Conservation (phyloP, 2,888 invertebrate species). For the Loripinus fragilis region DNA sequence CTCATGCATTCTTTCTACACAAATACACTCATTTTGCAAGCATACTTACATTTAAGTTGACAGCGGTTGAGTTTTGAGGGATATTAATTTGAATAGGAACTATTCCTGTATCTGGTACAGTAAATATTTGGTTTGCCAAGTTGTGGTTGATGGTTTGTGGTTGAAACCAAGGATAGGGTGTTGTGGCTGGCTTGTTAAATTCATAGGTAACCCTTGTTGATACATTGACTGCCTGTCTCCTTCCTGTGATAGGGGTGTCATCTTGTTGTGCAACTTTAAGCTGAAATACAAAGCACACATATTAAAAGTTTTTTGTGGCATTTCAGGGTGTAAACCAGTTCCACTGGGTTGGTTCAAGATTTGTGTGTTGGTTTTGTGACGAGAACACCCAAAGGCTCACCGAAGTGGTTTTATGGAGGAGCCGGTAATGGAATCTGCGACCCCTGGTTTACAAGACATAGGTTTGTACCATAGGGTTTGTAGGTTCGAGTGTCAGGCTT, state of each 20-base stretch:
- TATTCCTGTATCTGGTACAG: conserved; percentile 68
- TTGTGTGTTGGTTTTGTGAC: no score
- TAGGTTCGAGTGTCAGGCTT: no score
- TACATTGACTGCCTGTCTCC: conserved; percentile 49
- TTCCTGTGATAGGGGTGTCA: conserved; percentile 70
- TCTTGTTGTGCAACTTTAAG: conserved; percentile 78
- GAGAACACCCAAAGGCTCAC: no score
- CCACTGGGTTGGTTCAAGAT: no score
- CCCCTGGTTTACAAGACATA: no score
- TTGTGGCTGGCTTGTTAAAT: conserved; percentile 42
- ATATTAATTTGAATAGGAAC: conserved; percentile 68
- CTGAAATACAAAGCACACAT: conserved; percentile 57
- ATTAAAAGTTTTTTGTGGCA: no score
- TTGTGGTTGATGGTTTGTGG: conserved; percentile 54
- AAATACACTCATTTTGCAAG: no score
- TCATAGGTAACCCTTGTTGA: conserved; percentile 61
- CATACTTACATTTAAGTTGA: conserved; percentile 65
- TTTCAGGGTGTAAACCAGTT: no score
- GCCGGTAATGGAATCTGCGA: no score
- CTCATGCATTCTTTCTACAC: no score
- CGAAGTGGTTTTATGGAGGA: no score
- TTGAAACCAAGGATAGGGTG: conserved; percentile 55
- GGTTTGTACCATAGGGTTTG: no score
- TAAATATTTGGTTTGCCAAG: conserved; percentile 51
- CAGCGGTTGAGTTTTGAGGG: conserved; percentile 68